Percentiles rank a stretch among this genome's conserved stretches.
phyloP scores from a whole-genome alignment of 2,113 vertebrate genomes.

The Carollia perspicillata region DNA sequence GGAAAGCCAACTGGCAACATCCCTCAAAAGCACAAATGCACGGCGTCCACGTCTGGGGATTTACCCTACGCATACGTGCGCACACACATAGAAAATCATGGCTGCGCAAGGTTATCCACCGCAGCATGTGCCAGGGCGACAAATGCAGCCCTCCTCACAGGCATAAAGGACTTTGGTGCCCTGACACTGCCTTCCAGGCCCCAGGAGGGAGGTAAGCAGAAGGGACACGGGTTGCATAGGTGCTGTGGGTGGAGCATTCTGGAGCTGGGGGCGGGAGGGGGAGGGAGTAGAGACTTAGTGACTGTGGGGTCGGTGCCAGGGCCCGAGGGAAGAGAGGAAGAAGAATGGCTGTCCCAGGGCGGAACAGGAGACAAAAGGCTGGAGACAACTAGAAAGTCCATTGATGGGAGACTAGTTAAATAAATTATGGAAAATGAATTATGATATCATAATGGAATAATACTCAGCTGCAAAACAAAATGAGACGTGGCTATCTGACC shows the following conservation, averaged over 20 bases:
- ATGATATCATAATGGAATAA: neutral
- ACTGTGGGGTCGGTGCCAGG: neutral
- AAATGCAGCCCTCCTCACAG: constrained; percentile 87
- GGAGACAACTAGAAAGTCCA: neutral
- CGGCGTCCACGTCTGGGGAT: neutral
- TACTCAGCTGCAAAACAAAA: neutral
- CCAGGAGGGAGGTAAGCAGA: constrained; percentile 85
- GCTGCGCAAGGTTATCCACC: neutral
- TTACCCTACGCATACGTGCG: neutral
- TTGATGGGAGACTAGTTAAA: neutral
- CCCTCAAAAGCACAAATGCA: neutral
- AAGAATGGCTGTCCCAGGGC: neutral
- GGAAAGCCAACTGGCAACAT: neutral
- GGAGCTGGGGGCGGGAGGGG: constrained; percentile 75
- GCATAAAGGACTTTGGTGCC: constrained; percentile 11
- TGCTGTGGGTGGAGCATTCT: constrained; percentile 82
- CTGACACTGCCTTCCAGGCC: constrained; percentile 80
- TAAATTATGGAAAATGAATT: neutral
- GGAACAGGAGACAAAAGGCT: neutral
- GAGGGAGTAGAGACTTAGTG: neutral
- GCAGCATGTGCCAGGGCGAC: constrained; percentile 80
- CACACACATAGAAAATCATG: neutral
- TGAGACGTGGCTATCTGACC: neutral
- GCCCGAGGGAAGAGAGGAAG: neutral
- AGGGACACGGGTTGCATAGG: constrained; percentile 83